These are phyloP conservation scores for Schizopygopsis malacanthus DNA, from an alignment of 2,797 vertebrate species.

Conservation along the genomic window DNA sequence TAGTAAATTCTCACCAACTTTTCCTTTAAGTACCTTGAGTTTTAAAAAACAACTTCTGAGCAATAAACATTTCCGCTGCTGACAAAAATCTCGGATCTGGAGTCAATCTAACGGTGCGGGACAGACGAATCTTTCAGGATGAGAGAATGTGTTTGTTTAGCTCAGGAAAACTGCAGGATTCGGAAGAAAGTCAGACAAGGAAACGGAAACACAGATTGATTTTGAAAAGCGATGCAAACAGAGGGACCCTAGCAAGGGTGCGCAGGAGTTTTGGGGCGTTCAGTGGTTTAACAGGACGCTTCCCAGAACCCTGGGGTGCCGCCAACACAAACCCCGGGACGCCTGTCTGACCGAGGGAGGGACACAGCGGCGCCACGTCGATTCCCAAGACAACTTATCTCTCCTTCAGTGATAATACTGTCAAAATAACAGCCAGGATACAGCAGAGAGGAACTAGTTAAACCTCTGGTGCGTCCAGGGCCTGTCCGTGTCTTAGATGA, in stretches of 20 bases:
- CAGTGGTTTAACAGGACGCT: conserved; percentile 61
- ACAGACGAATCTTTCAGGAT: background rate
- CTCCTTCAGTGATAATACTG: conserved; percentile 79
- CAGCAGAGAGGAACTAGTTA: conserved; percentile 80
- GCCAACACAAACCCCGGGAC: conserved; percentile 78
- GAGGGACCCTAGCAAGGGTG: conserved; percentile 23
- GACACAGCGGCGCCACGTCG: conserved; percentile 81
- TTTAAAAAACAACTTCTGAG: background rate
- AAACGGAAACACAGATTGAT: conserved; percentile 16
- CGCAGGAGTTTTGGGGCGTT: conserved; percentile 50
- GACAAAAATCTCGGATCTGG: background rate
- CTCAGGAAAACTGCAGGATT: background rate
- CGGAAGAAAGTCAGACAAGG: conserved; percentile 12
- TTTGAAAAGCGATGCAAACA: background rate
- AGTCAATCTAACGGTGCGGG: background rate
- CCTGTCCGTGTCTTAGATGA: conserved; percentile 55
- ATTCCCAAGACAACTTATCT: conserved; percentile 84
- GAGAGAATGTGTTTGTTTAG: conserved; percentile 6
- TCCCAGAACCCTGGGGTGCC: conserved; percentile 70
- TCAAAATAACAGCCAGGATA: conserved; percentile 85
- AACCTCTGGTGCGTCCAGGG: conserved; percentile 55
- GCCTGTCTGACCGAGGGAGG: conserved; percentile 77
- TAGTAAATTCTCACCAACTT: background rate
- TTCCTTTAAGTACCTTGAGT: background rate
- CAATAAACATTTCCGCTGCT: background rate